Percentiles rank a stretch among this genome's conserved stretches.
These are phyloP conservation scores for Champsocephalus gunnari DNA, from an alignment of 2,797 vertebrate species.

Conservation along the genomic window DNA sequence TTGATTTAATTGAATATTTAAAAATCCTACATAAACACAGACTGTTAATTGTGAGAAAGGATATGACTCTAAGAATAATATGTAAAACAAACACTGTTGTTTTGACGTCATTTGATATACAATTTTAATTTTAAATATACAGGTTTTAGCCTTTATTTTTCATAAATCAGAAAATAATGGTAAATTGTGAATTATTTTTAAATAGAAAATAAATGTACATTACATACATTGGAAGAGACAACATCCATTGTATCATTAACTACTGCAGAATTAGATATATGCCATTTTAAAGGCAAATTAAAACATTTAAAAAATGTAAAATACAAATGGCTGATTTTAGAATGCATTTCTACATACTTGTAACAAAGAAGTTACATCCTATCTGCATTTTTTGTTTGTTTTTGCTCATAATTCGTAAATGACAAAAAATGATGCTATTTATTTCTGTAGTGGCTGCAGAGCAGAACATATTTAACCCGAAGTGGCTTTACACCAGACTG, in stretches of 20 bases:
- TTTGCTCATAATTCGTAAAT: background rate
- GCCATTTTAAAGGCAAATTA: background rate
- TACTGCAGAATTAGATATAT: background rate
- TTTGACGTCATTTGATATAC: background rate
- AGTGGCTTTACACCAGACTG: background rate
- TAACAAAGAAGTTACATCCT: background rate
- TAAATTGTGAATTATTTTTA: background rate
- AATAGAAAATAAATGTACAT: background rate
- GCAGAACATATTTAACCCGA: background rate
- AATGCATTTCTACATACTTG: background rate
- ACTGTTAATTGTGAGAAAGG: background rate
- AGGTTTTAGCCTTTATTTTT: background rate
- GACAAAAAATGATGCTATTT: too few species aligned
- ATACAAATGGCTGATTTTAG: background rate
- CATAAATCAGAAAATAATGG: background rate
- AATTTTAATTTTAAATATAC: too few species aligned
- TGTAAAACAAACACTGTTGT: background rate
- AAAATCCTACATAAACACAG: background rate
- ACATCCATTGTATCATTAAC: background rate
- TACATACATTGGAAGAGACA: background rate
- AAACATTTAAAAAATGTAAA: too few species aligned
- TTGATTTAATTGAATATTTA: too few species aligned
- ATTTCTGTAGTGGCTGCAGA: background rate
- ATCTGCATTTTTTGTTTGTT: background rate
- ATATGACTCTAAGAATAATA: background rate